A percentile compares a stretch with the other conserved stretches of the same genome.
Conservation (phyloP, 2,113 vertebrate species). For the Leucoraja erinaceus region DNA sequence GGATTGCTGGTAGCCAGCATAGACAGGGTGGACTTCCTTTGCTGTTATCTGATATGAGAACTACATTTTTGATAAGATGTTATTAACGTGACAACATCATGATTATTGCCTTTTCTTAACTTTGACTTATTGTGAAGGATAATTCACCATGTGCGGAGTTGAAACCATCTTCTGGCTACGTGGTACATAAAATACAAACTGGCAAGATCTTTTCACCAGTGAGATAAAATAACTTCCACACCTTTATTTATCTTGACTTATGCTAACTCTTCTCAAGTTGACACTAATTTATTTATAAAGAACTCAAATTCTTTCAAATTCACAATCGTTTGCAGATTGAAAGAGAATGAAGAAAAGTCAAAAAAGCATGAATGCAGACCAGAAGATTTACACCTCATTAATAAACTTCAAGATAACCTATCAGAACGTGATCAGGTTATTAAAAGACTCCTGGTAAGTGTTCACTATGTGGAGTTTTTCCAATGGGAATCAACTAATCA, state of each 20-base stretch:
- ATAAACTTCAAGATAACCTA: constrained; percentile 75
- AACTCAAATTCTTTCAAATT: background rate
- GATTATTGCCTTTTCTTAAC: background rate
- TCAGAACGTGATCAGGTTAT: constrained; percentile 79
- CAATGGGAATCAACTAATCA: background rate
- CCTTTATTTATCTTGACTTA: background rate
- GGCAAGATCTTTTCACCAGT: background rate
- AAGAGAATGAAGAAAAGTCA: constrained; percentile 73
- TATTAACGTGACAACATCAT: background rate
- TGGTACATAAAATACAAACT: background rate
- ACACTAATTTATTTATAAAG: constrained; percentile 17
- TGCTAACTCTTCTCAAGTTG: background rate
- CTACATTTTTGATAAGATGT: background rate
- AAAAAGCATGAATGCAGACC: constrained; percentile 64
- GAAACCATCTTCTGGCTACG: background rate
- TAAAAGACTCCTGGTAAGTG: constrained; percentile 76
- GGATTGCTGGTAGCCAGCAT: too few species aligned
- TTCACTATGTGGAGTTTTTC: background rate
- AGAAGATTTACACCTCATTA: constrained; percentile 71
- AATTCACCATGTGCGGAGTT: background rate
- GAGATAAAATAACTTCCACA: background rate
- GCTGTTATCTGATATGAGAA: too few species aligned
- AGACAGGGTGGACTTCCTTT: too few species aligned
- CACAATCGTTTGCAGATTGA: constrained; percentile 58
- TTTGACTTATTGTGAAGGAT: background rate